Evolutionary conservation across 2,888 invertebrate species (phyloP).

Genomic region (Brachyopa scutellaris): DNA sequence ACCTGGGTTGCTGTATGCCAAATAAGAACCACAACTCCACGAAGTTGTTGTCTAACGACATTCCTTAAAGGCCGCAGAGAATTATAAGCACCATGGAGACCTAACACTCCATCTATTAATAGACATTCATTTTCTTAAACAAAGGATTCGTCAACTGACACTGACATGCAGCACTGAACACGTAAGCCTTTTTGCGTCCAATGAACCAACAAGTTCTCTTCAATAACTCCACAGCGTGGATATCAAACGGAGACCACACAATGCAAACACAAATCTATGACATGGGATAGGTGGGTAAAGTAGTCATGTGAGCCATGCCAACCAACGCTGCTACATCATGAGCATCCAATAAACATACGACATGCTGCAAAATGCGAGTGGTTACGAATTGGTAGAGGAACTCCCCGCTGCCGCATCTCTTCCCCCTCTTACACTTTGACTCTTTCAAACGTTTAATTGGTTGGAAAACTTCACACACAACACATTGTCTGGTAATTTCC

Average conservation of each 20-base stretch:
- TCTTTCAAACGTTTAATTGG: conserved; percentile 61
- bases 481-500: conserved; percentile 56
- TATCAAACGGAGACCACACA: conserved; percentile 66
- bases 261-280: conserved; percentile 28
- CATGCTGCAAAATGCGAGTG: conserved; percentile 42
- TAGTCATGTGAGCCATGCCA: conserved; percentile 20
- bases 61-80: conserved; percentile 8
- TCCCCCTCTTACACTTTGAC: background rate
- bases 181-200: conserved; percentile 68
- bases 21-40: too few species aligned
- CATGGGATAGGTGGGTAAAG: conserved; percentile 15
- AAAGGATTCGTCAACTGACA: conserved; percentile 59
- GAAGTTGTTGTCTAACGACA: too few species aligned
- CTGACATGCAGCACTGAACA: conserved; percentile 32
- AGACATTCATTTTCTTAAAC: conserved; percentile 45
- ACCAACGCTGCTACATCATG: conserved; percentile 28
- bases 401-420: background rate
- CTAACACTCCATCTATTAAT: conserved; percentile 50
- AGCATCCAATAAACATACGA: conserved; percentile 23
- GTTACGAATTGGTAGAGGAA: conserved; percentile 7
- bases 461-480: conserved; percentile 55
- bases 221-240: conserved; percentile 22
- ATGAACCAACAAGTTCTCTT: conserved; percentile 68
- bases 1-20: too few species aligned
- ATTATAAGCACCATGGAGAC: background rate